Conservation (phyloP, 2,888 invertebrate species). For the Epirrhoe alternata region DNA sequence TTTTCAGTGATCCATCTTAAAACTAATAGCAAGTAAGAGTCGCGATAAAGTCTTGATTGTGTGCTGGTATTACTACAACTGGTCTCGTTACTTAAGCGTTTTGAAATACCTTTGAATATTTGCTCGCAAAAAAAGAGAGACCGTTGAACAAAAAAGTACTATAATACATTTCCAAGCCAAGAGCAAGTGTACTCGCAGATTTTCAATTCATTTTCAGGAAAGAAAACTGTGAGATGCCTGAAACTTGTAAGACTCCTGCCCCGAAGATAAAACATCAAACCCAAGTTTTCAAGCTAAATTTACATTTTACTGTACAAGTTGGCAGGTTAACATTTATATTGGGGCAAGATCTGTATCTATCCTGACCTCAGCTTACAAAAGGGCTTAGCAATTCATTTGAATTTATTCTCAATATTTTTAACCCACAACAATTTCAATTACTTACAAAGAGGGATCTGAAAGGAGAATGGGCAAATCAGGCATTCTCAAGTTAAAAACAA, state of each 20-base stretch:
- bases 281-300: background rate
- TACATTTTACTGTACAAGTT: background rate
- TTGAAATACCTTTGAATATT: too few relatives aligned
- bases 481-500: too few relatives aligned
- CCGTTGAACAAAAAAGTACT: too few relatives aligned
- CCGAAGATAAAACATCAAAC: background rate
- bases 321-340: background rate
- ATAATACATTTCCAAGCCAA: too few relatives aligned
- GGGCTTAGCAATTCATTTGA: background rate
- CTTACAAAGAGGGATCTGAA: constrained; percentile 16
- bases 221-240: background rate
- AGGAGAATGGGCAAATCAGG: background rate
- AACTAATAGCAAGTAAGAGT: too few relatives aligned
- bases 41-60: too few relatives aligned
- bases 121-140: too few relatives aligned
- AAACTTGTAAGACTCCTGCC: background rate
- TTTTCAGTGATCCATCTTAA: too few relatives aligned
- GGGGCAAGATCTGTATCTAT: background rate
- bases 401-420: constrained; percentile 12
- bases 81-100: too few relatives aligned
- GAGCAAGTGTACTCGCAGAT: background rate
- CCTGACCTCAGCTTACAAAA: background rate
- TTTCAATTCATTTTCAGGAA: background rate
- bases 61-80: too few relatives aligned
- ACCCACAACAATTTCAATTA: constrained; percentile 10